These are phyloP conservation scores for Eupithecia pulchellata DNA, from an alignment of 2,888 invertebrate genomes.

Conservation along the genomic window DNA sequence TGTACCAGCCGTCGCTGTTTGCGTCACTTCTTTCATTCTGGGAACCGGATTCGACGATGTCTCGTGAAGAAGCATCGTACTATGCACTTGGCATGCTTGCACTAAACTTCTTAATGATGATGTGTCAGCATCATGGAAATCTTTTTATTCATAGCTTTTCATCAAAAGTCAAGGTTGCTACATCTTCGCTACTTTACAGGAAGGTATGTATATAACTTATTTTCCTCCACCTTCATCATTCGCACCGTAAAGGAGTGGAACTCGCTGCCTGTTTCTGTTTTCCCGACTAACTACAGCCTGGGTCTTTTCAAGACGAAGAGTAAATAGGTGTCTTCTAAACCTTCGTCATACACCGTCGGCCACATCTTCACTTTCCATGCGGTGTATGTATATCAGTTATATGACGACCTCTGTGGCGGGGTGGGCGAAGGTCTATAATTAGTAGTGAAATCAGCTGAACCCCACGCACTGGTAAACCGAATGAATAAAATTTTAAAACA, in stretches of 20 bases:
- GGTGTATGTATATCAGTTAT: too few relatives aligned
- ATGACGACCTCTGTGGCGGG: too few relatives aligned
- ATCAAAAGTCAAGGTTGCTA: slow-evolving; percentile 89
- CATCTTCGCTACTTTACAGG: slow-evolving; percentile 90
- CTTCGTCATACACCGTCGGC: too few relatives aligned
- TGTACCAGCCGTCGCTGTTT: slow-evolving; percentile 83
- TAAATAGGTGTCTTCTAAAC: too few relatives aligned
- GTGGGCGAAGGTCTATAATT: too few relatives aligned
- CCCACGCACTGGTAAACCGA: background rate
- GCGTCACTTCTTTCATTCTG: slow-evolving; percentile 82
- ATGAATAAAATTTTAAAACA: background rate
- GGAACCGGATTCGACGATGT: slow-evolving; percentile 68
- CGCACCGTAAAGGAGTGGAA: too few relatives aligned
- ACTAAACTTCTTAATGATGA: slow-evolving; percentile 77
- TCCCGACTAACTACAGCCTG: too few relatives aligned
- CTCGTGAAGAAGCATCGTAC: slow-evolving; percentile 81
- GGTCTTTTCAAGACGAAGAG: too few relatives aligned
- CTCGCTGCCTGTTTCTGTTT: too few relatives aligned
- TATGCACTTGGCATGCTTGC: slow-evolving; percentile 83
- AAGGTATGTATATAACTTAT: slow-evolving; percentile 90
- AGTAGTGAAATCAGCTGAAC: too few relatives aligned
- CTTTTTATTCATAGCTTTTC: slow-evolving; percentile 87
- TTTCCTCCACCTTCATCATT: too few relatives aligned
- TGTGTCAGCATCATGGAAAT: slow-evolving; percentile 90
- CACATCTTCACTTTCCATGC: too few relatives aligned